Percentiles rank a stretch among this genome's conserved stretches.
These are phyloP conservation scores for Amphipoea oculea DNA, from an alignment of 2,888 invertebrate species.

Conservation along the genomic window DNA sequence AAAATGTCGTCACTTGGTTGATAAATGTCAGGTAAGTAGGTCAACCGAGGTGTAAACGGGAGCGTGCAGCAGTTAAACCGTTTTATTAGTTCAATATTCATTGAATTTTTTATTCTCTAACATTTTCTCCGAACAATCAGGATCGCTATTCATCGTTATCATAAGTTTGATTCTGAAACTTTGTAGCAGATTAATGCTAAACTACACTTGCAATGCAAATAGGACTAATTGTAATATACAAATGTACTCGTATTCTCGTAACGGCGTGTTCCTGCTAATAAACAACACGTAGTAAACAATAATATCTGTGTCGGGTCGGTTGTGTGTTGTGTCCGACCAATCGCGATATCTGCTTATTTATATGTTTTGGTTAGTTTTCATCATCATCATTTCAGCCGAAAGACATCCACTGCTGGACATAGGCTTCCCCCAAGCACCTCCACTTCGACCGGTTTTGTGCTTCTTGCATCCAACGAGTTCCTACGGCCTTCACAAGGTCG, in stretches of 20 bases:
- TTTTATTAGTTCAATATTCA: slow-evolving; percentile 75
- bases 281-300: slow-evolving; percentile 20
- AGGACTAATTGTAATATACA: slow-evolving; percentile 2
- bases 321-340: not conserved
- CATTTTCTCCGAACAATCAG: slow-evolving; percentile 26
- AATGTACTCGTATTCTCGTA: slow-evolving; percentile 1
- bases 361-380: not conserved
- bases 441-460: too few relatives aligned
- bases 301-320: slow-evolving; percentile 10
- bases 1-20: slow-evolving; percentile 76
- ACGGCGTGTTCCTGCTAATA: slow-evolving; percentile 16
- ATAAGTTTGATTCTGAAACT: not conserved
- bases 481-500: too few relatives aligned
- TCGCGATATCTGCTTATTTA: slow-evolving; percentile 29
- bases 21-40: slow-evolving; percentile 83
- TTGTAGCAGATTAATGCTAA: slow-evolving; percentile 20
- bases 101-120: slow-evolving; percentile 49
- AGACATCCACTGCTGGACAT: too few relatives aligned
- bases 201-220: slow-evolving; percentile 25
- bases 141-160: slow-evolving; percentile 6
- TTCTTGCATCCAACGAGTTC: too few relatives aligned
- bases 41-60: slow-evolving; percentile 79
- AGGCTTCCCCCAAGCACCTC: too few relatives aligned
- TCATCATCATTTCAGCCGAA: too few relatives aligned
- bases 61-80: slow-evolving; percentile 74